A percentile compares a stretch with the other conserved stretches of the same genome.
phyloP scores from a whole-genome alignment of 2,113 vertebrate species.

The Puffinus mauretanicus region DNA sequence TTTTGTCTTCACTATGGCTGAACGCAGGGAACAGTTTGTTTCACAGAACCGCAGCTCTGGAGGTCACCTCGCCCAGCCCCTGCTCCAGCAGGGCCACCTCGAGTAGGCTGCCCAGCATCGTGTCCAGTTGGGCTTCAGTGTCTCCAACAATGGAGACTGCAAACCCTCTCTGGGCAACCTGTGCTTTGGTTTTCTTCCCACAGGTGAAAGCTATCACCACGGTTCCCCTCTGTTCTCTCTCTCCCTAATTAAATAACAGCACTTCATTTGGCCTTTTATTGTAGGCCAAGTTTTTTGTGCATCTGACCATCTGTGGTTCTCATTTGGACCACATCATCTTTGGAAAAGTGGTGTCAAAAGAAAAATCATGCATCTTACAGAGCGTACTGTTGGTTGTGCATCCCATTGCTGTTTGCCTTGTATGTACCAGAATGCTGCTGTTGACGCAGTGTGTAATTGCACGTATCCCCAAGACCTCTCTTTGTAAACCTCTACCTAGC shows the following conservation, averaged over 20 bases:
- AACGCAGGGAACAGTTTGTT: no score
- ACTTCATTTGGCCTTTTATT: not conserved
- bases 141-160: not conserved
- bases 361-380: not conserved
- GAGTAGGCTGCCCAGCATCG: rapidly evolving
- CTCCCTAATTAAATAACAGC: not conserved
- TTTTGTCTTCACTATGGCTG: not conserved
- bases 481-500: not conserved
- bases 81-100: not conserved
- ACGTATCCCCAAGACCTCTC: not conserved
- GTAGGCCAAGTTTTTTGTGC: not conserved
- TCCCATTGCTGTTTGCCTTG: not conserved
- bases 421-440: no score
- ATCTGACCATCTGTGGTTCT: not conserved
- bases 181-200: not conserved
- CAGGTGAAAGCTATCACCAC: no score
- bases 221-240: not conserved
- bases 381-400: not conserved
- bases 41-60: not conserved
- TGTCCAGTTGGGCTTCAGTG: no score
- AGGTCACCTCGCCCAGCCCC: not conserved
- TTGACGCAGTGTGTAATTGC: not conserved
- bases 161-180: not conserved
- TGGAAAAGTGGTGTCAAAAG: not conserved
- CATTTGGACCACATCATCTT: not conserved